A percentile compares a stretch with the other conserved stretches of the same genome.
Conservation (phyloP, 2,888 invertebrate species). For the Bugulina stolonifera region DNA sequence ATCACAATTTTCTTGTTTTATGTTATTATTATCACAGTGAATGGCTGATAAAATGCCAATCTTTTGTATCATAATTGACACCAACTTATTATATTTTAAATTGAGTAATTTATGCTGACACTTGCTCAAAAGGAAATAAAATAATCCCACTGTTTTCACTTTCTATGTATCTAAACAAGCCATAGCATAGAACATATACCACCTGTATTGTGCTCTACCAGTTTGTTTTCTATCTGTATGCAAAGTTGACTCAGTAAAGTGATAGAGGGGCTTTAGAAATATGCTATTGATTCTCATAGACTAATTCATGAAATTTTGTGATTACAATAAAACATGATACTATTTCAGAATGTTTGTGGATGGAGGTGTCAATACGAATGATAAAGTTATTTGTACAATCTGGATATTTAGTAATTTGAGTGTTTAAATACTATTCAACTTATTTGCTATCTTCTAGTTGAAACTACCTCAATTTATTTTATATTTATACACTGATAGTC, state of each 20-base stretch:
- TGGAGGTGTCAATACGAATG: neutral
- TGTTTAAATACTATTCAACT: no score
- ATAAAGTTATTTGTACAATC: no score
- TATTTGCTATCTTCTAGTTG: no score
- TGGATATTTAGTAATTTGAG: no score
- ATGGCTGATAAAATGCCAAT: constrained; percentile 19
- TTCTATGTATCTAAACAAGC: constrained; percentile 19
- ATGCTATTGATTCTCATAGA: neutral
- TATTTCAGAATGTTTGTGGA: neutral
- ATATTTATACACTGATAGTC: no score
- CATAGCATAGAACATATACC: neutral
- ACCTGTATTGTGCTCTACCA: neutral
- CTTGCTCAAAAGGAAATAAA: constrained; percentile 23
- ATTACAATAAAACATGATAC: constrained; percentile 5
- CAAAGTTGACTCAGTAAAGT: constrained; percentile 14
- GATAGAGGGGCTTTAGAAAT: neutral
- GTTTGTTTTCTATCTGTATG: neutral
- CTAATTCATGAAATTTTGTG: neutral
- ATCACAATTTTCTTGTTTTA: constrained; percentile 20
- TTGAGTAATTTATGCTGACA: constrained; percentile 22
- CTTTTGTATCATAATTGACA: neutral
- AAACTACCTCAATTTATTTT: no score
- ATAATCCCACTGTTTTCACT: constrained; percentile 18
- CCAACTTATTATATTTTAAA: constrained; percentile 23
- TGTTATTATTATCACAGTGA: constrained; percentile 20